A percentile compares a stretch with the other conserved stretches of the same genome.
Evolutionary conservation across 2,888 invertebrate species (phyloP).

Genomic region (Mactromeris polynyma): DNA sequence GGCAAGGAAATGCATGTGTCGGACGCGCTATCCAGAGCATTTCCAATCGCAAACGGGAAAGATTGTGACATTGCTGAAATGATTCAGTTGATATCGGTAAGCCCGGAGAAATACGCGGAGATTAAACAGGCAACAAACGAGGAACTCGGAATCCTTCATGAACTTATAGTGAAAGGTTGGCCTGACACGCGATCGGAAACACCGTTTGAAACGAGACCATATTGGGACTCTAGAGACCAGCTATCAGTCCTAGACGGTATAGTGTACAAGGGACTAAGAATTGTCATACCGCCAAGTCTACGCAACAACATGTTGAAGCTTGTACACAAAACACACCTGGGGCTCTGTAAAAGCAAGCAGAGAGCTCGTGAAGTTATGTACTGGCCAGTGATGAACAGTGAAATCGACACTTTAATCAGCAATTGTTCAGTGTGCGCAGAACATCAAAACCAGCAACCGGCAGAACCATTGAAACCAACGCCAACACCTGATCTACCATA

Average conservation of each 20-base stretch:
- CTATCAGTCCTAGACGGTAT: constrained; percentile 58
- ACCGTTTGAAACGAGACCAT: constrained; percentile 48
- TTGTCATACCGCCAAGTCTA: constrained; percentile 39
- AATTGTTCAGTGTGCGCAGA: constrained; percentile 49
- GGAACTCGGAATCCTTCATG: constrained; percentile 38
- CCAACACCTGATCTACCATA: constrained; percentile 63
- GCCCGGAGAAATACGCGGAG: not conserved
- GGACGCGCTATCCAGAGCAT: not conserved
- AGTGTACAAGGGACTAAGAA: constrained; percentile 52
- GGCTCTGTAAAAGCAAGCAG: constrained; percentile 38
- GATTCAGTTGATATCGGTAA: not conserved
- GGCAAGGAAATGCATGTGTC: constrained; percentile 65
- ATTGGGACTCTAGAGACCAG: constrained; percentile 64
- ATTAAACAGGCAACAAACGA: constrained; percentile 51
- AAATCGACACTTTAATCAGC: constrained; percentile 38
- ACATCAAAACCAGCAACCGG: constrained; percentile 35
- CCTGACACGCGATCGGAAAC: constrained; percentile 38
- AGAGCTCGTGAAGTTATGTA: constrained; percentile 12
- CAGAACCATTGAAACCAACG: constrained; percentile 55
- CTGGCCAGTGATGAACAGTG: constrained; percentile 52
- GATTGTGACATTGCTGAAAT: not conserved
- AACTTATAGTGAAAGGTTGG: constrained; percentile 57
- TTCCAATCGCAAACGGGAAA: not conserved
- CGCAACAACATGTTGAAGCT: constrained; percentile 35
- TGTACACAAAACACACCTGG: constrained; percentile 52